Conservation (phyloP, 2,113 vertebrate species). For the Petroica traversi region DNA sequence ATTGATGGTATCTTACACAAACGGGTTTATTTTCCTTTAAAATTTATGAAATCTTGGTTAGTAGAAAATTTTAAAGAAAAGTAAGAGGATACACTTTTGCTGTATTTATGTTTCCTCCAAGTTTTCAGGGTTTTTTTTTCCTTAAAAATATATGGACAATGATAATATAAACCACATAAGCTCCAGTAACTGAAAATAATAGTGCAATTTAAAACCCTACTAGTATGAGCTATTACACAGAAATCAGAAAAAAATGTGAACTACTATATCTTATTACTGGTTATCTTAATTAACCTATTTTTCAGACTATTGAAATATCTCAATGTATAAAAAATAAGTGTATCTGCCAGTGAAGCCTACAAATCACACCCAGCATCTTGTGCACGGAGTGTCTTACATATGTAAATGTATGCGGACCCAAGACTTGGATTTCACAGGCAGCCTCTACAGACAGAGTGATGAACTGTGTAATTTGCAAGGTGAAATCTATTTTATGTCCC, state of each 20-base stretch:
- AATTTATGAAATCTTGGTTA: neutral
- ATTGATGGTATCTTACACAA: neutral
- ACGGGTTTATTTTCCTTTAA: neutral
- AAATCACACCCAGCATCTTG: neutral
- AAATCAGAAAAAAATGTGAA: neutral
- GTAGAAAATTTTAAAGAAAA: neutral
- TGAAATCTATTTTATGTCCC: neutral
- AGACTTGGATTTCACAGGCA: constrained; percentile 17
- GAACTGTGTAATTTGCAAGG: constrained; percentile 21
- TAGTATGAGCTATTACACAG: neutral
- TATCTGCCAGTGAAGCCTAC: neutral
- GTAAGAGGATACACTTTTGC: neutral
- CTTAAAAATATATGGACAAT: neutral
- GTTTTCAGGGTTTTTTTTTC: neutral
- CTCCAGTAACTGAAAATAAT: neutral
- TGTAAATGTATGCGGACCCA: constrained; percentile 30
- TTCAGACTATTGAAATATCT: constrained; percentile 16
- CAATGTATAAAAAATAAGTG: neutral
- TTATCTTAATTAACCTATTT: constrained; percentile 5
- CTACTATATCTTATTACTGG: neutral
- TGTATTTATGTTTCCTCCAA: neutral
- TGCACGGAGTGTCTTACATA: neutral
- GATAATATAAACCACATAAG: neutral
- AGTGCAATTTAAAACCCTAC: neutral
- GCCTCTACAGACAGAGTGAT: constrained; percentile 4